phyloP scores from a whole-genome alignment of 92 coral and sea anemone species.

The Diadumene lineata region DNA sequence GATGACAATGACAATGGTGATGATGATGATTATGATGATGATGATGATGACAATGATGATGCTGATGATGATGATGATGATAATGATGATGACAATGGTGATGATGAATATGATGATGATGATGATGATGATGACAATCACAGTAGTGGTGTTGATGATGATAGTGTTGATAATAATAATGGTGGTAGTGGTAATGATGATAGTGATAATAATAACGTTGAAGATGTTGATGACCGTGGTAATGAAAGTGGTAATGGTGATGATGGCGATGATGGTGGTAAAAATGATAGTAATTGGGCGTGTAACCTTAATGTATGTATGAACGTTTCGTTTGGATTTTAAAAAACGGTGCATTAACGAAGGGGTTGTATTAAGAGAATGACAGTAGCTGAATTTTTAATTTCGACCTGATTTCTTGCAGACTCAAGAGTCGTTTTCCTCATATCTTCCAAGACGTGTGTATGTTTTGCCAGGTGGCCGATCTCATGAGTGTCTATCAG shows the following conservation, averaged over 20 bases:
- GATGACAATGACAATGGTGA: not conserved
- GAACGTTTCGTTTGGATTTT: no score
- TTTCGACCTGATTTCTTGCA: conserved; percentile 9
- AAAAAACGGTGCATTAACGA: no score
- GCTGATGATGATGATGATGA: not conserved
- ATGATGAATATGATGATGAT: not conserved
- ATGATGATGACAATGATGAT: not conserved
- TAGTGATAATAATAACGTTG: not conserved
- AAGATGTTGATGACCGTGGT: not conserved
- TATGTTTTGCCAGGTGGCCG: conserved; percentile 89
- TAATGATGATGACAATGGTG: not conserved
- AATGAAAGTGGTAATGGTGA: not conserved
- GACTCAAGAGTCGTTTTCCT: conserved; percentile 79
- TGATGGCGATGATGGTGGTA: not conserved
- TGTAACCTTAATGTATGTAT: not conserved
- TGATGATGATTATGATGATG: not conserved
- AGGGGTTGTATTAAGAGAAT: no score
- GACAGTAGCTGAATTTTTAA: not conserved
- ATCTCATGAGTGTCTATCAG: conserved; percentile 87
- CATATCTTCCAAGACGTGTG: conserved; percentile 90
- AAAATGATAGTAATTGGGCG: not conserved
- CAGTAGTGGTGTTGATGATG: not conserved
- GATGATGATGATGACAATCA: not conserved
- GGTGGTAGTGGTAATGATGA: not conserved
- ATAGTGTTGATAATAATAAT: not conserved